Percentiles rank a stretch among this genome's conserved stretches.
Conservation (phyloP, 2,113 vertebrate genomes). For the Mola mola region DNA sequence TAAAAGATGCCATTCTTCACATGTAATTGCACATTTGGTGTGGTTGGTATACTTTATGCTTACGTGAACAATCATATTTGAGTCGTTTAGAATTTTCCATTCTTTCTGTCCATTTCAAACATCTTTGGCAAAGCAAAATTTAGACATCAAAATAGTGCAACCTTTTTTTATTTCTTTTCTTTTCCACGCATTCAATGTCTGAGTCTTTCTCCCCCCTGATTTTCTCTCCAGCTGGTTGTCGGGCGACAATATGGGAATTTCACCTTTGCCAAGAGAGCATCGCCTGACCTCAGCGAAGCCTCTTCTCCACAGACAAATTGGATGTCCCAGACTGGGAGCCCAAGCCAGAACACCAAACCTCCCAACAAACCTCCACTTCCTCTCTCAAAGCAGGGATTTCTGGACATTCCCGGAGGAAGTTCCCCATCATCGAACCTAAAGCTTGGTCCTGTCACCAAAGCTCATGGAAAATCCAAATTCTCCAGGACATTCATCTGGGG, state of each 20-base stretch:
- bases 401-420: slow-evolving; percentile 28
- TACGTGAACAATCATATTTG: too few relatives aligned
- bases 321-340: slow-evolving; percentile 38
- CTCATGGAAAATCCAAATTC: slow-evolving; percentile 67
- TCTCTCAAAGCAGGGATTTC: slow-evolving; percentile 38
- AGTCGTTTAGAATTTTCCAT: too few relatives aligned
- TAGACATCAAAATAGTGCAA: too few relatives aligned
- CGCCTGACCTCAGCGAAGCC: slow-evolving; percentile 15
- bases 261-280: slow-evolving; percentile 13
- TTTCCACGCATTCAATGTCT: neutral
- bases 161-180: neutral
- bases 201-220: neutral
- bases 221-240: slow-evolving; percentile 54
- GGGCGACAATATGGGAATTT: slow-evolving; percentile 36
- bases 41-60: too few relatives aligned
- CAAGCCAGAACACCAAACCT: slow-evolving; percentile 69
- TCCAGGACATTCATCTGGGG: slow-evolving; percentile 91
- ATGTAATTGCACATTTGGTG: too few relatives aligned
- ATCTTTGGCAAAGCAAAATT: too few relatives aligned
- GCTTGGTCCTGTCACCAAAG: slow-evolving; percentile 43
- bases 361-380: slow-evolving; percentile 62
- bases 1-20: too few relatives aligned
- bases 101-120: too few relatives aligned
- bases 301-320: slow-evolving; percentile 33
- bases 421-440: slow-evolving; percentile 43